These are phyloP conservation scores for Seriola quinqueradiata DNA, from an alignment of 2,113 vertebrate genomes.

Conservation along the genomic window DNA sequence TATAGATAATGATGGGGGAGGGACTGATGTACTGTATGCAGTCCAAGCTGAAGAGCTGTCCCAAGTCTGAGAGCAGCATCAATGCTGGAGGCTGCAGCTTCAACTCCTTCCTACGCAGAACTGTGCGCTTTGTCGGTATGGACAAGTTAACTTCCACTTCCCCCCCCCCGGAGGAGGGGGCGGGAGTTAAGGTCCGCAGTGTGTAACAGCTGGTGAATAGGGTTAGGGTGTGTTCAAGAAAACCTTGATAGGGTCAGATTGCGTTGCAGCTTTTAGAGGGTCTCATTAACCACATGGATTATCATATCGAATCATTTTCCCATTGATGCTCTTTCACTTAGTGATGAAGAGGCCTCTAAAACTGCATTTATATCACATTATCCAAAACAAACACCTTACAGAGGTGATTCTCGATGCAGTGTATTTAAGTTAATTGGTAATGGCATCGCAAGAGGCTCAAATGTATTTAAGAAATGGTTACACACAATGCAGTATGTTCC, in stretches of 20 bases:
- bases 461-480: no score
- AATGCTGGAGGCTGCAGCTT: constrained; percentile 97
- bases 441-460: no score
- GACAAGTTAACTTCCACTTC: not conserved
- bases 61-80: constrained; percentile 92
- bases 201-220: not conserved
- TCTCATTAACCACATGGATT: not conserved
- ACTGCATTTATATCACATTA: not conserved
- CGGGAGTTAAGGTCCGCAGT: not conserved
- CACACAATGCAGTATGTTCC: no score
- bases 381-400: not conserved
- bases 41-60: constrained; percentile 89
- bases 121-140: constrained; percentile 96
- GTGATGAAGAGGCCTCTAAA: not conserved
- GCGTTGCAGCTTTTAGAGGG: not conserved
- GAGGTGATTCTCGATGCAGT: not conserved
- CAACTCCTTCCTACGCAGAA: constrained; percentile 96
- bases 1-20: constrained; percentile 96
- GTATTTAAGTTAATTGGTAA: not conserved
- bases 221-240: not conserved
- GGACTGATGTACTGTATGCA: constrained; percentile 95
- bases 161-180: not conserved
- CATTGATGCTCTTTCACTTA: not conserved
- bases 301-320: not conserved
- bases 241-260: not conserved